Conservation (phyloP, 2,888 invertebrate genomes). For the Allolobophora icterica region DNA sequence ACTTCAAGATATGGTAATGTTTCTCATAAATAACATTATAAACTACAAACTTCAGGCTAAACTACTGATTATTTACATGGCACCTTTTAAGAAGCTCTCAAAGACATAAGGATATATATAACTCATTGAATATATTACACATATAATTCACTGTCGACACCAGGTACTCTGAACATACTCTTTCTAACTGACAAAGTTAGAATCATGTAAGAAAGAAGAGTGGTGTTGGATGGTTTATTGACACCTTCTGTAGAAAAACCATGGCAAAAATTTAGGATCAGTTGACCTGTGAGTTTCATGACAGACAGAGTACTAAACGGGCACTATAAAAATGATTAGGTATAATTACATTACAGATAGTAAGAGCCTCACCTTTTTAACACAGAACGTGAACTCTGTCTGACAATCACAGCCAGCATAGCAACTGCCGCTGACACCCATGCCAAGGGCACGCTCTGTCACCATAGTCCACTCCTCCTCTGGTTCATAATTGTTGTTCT, state of each 20-base stretch:
- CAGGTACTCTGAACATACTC: no score
- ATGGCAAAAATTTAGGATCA: no score
- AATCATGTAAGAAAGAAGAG: no score
- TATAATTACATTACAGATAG: neutral
- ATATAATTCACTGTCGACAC: no score
- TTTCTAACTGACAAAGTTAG: no score
- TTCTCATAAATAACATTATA: neutral
- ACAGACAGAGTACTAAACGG: neutral
- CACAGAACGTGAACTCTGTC: neutral
- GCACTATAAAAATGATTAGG: neutral
- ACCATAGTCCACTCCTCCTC: neutral
- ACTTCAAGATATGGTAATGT: neutral
- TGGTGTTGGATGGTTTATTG: no score
- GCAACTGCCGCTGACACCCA: slow-evolving; percentile 5
- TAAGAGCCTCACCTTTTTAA: neutral
- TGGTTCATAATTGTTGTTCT: slow-evolving; percentile 23
- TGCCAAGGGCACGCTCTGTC: neutral
- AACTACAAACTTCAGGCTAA: neutral
- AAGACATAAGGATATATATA: no score
- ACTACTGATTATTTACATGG: neutral
- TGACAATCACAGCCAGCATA: neutral
- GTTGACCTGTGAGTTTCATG: no score
- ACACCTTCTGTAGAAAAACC: no score
- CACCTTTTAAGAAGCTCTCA: no score
- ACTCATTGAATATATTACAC: no score